Evolutionary conservation across 1,140 invertebrate species (phyloP).

Genomic region (Cotesia glomerata): DNA sequence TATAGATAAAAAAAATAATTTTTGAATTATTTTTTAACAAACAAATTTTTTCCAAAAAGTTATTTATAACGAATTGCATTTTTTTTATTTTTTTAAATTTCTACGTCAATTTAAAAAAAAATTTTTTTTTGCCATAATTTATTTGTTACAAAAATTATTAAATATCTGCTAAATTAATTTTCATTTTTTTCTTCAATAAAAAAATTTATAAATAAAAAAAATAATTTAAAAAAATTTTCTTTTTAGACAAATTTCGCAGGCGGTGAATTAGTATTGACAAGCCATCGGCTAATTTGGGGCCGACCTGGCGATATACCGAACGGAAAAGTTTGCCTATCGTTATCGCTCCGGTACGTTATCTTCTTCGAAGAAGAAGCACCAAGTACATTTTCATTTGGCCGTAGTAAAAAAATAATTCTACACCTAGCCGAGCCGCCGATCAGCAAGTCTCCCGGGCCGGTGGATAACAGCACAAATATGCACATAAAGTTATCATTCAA

Average conservation of each 20-base stretch:
- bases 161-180: no score
- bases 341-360: slow-evolving; percentile 75
- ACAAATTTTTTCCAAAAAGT: no score
- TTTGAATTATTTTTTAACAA: no score
- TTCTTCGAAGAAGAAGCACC: slow-evolving; percentile 80
- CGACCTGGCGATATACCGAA: slow-evolving; percentile 74
- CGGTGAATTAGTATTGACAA: slow-evolving; percentile 82
- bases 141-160: no score
- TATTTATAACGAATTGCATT: no score
- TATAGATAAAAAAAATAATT: no score
- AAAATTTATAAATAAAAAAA: background rate
- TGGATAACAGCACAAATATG: slow-evolving; percentile 72
- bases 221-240: no score
- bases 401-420: slow-evolving; percentile 82
- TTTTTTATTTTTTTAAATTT: no score
- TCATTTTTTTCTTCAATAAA: no score
- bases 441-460: slow-evolving; percentile 76
- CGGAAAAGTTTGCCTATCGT: slow-evolving; percentile 71
- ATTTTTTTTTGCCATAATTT: no score
- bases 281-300: slow-evolving; percentile 82
- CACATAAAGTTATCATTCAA: slow-evolving; percentile 89
- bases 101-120: no score
- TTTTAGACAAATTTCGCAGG: slow-evolving; percentile 78
- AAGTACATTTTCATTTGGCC: slow-evolving; percentile 75
- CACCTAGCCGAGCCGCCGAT: slow-evolving; percentile 73